A percentile compares a stretch with the other conserved stretches of the same genome.
Evolutionary conservation across 2,797 vertebrate species (phyloP).

Genomic region (Enteromius radiatus): DNA sequence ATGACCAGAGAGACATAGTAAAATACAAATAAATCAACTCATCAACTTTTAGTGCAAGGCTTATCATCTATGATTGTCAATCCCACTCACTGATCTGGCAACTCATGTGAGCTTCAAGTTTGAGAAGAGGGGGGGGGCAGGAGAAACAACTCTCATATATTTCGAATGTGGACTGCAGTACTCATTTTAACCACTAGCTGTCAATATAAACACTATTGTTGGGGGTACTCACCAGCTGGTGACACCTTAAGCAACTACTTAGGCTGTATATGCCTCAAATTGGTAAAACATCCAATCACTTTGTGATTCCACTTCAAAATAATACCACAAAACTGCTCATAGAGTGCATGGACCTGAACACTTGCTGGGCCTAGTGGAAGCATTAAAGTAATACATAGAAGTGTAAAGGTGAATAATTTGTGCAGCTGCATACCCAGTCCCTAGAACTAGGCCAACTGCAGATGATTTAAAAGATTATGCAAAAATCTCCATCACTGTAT

Average conservation of each 20-base stretch:
- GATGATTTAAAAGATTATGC: slow-evolving; percentile 18
- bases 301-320: neutral
- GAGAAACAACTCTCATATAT: neutral
- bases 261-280: neutral
- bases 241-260: neutral
- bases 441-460: neutral
- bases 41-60: too few relatives aligned
- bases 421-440: neutral
- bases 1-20: too few relatives aligned
- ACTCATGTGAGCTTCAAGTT: neutral
- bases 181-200: too few relatives aligned
- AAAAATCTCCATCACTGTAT: neutral
- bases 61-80: neutral
- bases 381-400: neutral
- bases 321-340: neutral
- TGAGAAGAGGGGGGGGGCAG: neutral
- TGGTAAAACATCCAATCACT: neutral
- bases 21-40: too few relatives aligned
- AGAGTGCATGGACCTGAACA: neutral
- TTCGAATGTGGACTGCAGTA: too few relatives aligned
- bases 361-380: neutral
- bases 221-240: neutral
- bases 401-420: neutral
- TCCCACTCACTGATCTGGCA: neutral
- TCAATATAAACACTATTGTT: neutral